A percentile compares a stretch with the other conserved stretches of the same genome.
phyloP scores from a whole-genome alignment of 2,797 vertebrate species.

The Danio kyathit region DNA sequence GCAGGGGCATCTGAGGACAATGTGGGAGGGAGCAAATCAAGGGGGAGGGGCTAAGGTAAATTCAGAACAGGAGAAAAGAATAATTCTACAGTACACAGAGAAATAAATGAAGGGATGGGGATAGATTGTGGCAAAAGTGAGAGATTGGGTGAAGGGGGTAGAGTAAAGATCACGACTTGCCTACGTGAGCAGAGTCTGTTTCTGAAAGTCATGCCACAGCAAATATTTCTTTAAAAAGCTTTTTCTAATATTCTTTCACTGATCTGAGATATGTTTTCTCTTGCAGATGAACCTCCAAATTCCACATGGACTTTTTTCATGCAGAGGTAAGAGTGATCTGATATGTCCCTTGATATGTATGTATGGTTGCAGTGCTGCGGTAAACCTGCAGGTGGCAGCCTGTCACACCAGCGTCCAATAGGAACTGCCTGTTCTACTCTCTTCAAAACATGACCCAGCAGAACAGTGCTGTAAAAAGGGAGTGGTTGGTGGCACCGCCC shows the following conservation, averaged over 20 bases:
- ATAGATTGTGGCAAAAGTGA: conserved; percentile 52
- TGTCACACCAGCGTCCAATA: conserved; percentile 62
- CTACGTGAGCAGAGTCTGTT: conserved; percentile 63
- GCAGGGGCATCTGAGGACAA: conserved; percentile 63
- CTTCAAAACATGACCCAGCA: conserved; percentile 65
- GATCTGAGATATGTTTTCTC: background rate
- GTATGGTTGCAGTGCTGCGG: conserved; percentile 64
- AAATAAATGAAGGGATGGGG: conserved; percentile 56
- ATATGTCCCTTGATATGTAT: background rate
- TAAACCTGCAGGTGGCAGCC: conserved; percentile 75
- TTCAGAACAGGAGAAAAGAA: conserved; percentile 39
- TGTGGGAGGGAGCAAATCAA: conserved; percentile 27
- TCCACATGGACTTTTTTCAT: background rate
- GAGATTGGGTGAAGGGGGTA: conserved; percentile 4
- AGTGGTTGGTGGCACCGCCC: conserved; percentile 51
- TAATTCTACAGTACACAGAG: conserved; percentile 50
- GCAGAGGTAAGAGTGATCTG: conserved; percentile 23
- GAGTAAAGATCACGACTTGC: conserved; percentile 59
- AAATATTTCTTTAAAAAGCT: conserved; percentile 10
- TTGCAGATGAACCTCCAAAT: conserved; percentile 23
- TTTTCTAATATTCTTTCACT: background rate
- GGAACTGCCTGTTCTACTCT: conserved; percentile 48
- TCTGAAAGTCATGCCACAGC: conserved; percentile 35
- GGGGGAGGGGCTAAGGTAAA: conserved; percentile 35
- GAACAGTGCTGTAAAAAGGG: conserved; percentile 53